Base-by-base conservation (phyloP, 2,888 invertebrate species). In the Liodrosophila aerea region DNA sequence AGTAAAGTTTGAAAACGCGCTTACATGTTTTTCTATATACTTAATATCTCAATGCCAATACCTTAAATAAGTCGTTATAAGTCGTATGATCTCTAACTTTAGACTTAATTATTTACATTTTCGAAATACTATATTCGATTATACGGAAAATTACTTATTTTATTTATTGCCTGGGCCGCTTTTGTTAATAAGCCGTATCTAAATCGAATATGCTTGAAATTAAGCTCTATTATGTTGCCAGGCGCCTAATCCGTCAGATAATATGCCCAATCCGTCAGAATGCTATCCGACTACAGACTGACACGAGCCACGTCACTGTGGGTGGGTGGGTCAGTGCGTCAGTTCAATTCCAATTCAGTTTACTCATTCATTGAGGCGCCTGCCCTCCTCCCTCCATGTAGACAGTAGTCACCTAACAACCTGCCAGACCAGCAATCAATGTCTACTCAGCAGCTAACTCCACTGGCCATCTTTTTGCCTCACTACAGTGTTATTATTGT, bases 351-450 rank as follows among this genome's bases (percentile, higher is more conserved):
- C 50, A 22, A 22, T 22, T 22, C 22, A 5, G 44, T 54, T 63
- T 51, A 67, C 61, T 66, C 75, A 61, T 60, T 71, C 75, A 70
- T 52, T 50, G 70, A 56, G 59, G 61, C 54, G 43, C 22, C 34
- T 54, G 63, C 51, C 54, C 54, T n/a, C n/a, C n/a, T n/a, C n/a
- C n/a, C n/a, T 50, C 47, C 57, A 63, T 37, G 51, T 51, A 37
- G 52, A 62, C 54, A 57, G 64, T 63, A 71, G n/a, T n/a, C n/a
- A 64, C 82, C 78, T 82, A 78, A 78, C 78, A 82, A 82, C 78
- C 82, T 78, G 78, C 78, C 78, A 78, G 73, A 70, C 67, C 70
- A 75, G 78, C 78, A 78, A 78, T 78, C 82, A 78, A 70, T 78
- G 78, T 77, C 75, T 74, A 57, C 77, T 74, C 66, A 66, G 75